Evolutionary conservation across 1,140 invertebrate species (phyloP).

Genomic region (Drosophila prosaltans): DNA sequence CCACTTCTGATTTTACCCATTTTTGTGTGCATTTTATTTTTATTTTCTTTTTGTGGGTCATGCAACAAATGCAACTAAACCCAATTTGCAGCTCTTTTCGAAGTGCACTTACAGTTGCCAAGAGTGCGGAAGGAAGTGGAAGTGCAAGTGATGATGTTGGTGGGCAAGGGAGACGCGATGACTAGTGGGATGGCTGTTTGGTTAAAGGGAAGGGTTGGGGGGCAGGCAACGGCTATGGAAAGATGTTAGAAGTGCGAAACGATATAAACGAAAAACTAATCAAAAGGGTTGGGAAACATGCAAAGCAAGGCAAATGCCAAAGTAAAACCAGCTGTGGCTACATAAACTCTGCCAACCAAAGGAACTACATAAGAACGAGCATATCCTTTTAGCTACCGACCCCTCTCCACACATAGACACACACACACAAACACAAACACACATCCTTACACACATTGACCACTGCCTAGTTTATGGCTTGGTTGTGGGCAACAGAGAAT

Average conservation of each 20-base stretch:
- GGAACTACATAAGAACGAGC: conserved; percentile 11
- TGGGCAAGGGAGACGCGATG: conserved; percentile 12
- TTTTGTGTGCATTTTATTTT: not conserved
- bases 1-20: not conserved
- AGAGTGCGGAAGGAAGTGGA: conserved; percentile 20
- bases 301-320: not conserved
- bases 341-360: conserved; percentile 3
- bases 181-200: conserved; percentile 1
- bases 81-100: conserved; percentile 56
- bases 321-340: conserved; percentile 18
- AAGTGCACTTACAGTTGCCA: conserved; percentile 8
- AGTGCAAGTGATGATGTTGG: conserved; percentile 3
- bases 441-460: conserved; percentile 16
- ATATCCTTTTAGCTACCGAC: not conserved
- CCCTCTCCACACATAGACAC: not conserved
- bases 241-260: conserved; percentile 9
- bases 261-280: conserved; percentile 58
- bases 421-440: conserved; percentile 12
- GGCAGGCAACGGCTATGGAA: not conserved
- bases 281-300: conserved; percentile 48
- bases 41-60: conserved; percentile 23
- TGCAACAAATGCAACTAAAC: conserved; percentile 47
- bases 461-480: conserved; percentile 40
- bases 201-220: not conserved
- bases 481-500: conserved; percentile 29